Evolutionary conservation across 2,888 invertebrate genomes (phyloP).

Genomic region (Achlya flavicornis): DNA sequence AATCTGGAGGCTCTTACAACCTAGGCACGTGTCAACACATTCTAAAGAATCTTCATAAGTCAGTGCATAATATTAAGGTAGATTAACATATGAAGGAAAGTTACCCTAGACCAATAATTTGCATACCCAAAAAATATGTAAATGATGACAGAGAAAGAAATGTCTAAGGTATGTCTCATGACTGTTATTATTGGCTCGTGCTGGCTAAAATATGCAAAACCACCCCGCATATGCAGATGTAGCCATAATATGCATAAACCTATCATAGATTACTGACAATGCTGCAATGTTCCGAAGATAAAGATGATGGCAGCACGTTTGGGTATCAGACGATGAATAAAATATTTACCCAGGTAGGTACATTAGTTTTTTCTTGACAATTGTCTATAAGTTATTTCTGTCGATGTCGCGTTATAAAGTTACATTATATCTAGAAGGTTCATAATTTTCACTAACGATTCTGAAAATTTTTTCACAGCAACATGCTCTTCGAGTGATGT

Average conservation of each 20-base stretch:
- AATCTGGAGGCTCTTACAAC: slow-evolving; percentile 20
- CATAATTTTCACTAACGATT: no score
- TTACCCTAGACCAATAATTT: slow-evolving; percentile 32
- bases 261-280: slow-evolving; percentile 16
- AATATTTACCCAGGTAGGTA: no score
- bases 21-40: slow-evolving; percentile 29
- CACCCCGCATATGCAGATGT: slow-evolving; percentile 28
- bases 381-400: no score
- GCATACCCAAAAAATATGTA: slow-evolving; percentile 36
- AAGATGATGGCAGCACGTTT: neutral
- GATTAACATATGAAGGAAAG: slow-evolving; percentile 40
- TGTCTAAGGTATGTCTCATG: neutral
- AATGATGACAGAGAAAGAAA: slow-evolving; percentile 10
- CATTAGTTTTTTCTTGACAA: no score
- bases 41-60: slow-evolving; percentile 23
- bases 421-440: no score
- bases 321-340: neutral
- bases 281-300: no score
- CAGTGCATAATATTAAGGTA: slow-evolving; percentile 42
- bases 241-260: slow-evolving; percentile 32
- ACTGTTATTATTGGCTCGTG: slow-evolving; percentile 26
- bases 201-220: slow-evolving; percentile 17
- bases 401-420: no score
- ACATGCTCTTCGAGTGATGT: no score
- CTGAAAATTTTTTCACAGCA: no score